phyloP scores from a whole-genome alignment of 2,888 invertebrate genomes.

The Holacanthella duospinosa region DNA sequence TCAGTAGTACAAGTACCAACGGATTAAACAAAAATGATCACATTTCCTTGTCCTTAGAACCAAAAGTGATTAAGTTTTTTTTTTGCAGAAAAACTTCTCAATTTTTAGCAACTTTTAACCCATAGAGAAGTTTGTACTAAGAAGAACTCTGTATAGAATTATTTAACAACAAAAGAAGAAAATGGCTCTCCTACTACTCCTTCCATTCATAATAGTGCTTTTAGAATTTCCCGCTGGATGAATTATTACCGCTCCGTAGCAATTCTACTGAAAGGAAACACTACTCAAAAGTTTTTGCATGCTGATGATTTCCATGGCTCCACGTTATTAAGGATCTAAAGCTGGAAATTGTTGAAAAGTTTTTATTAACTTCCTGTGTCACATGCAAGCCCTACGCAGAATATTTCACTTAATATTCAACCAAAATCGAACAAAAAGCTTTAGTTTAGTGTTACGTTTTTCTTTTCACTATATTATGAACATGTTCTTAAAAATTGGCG shows the following conservation, averaged over 20 bases:
- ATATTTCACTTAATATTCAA: not conserved
- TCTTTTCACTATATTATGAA: too few species aligned
- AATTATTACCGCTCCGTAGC: not conserved
- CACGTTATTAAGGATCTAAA: too few species aligned
- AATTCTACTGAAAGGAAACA: not conserved
- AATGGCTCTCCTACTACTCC: slow-evolving; percentile 11
- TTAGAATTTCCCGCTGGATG: not conserved
- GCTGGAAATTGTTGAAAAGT: not conserved
- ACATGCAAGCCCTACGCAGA: not conserved
- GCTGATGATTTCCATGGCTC: not conserved
- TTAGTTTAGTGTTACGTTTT: too few species aligned
- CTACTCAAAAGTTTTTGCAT: slow-evolving; percentile 1
- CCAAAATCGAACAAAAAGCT: not conserved
- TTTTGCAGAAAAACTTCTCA: not conserved
- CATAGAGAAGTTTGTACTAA: not conserved
- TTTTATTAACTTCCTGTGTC: not conserved
- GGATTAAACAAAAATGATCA: not conserved
- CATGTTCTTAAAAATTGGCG: too few species aligned
- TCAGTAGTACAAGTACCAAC: too few species aligned
- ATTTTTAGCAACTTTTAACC: too few species aligned
- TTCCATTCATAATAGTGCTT: not conserved
- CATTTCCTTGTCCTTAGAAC: not conserved
- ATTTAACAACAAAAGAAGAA: not conserved
- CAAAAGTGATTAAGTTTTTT: not conserved
- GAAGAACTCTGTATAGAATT: not conserved